Conservation (phyloP, 2,113 vertebrate genomes). For the Notiomystis cincta region DNA sequence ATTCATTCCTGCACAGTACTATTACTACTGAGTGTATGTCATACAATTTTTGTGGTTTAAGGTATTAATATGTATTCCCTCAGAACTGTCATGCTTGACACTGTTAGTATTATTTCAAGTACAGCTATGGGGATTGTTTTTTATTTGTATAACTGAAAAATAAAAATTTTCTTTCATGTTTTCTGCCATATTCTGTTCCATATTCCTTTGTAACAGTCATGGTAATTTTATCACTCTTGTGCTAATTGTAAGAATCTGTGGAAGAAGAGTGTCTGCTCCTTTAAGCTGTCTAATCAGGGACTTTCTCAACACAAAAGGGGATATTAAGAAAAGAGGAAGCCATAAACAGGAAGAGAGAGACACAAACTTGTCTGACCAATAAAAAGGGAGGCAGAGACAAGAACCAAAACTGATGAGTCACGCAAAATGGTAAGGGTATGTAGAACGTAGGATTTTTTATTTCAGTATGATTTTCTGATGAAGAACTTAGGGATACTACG, state of each 20-base stretch:
- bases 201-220: not conserved
- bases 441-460: not conserved
- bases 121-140: constrained; percentile 61
- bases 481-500: not conserved
- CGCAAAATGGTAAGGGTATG: not conserved
- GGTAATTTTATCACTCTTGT: not conserved
- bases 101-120: constrained; percentile 63
- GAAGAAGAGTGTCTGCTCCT: not conserved
- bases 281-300: not conserved
- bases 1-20: constrained; percentile 58
- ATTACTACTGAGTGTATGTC: constrained; percentile 63
- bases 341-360: not conserved
- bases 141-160: constrained; percentile 73
- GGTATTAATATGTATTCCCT: constrained; percentile 48
- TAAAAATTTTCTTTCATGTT: constrained; percentile 59
- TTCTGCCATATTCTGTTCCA: not conserved
- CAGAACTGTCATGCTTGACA: constrained; percentile 56
- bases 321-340: not conserved
- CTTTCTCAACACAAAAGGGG: not conserved
- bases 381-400: not conserved
- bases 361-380: not conserved
- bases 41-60: constrained; percentile 53
- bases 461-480: not conserved
- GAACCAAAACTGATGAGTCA: not conserved
- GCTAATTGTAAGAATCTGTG: not conserved